phyloP scores from a whole-genome alignment of 2,888 invertebrate species.

The Lottia gigantea region DNA sequence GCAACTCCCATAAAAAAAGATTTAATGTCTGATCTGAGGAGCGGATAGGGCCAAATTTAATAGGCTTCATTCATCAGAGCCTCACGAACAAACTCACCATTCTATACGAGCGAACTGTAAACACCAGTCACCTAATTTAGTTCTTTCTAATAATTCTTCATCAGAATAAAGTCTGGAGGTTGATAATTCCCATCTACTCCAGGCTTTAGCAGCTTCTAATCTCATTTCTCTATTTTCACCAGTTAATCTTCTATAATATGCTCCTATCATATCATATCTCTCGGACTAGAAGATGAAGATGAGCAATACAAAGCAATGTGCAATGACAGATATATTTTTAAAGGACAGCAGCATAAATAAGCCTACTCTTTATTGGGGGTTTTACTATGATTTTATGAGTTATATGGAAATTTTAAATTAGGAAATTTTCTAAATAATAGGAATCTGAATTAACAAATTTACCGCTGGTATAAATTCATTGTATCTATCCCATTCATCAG shows the following conservation, averaged over 20 bases:
- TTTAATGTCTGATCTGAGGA: too few relatives aligned
- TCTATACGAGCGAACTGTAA: slow-evolving; percentile 63
- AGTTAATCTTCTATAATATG: slow-evolving; percentile 60
- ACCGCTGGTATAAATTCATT: slow-evolving; percentile 59
- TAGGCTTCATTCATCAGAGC: too few relatives aligned
- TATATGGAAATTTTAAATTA: too few relatives aligned
- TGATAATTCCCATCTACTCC: slow-evolving; percentile 62
- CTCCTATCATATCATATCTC: slow-evolving; percentile 52
- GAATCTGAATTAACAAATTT: neutral
- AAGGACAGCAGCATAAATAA: too few relatives aligned
- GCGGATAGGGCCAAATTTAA: too few relatives aligned
- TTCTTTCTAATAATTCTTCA: slow-evolving; percentile 37
- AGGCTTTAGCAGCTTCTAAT: slow-evolving; percentile 49
- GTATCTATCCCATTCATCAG: slow-evolving; percentile 61
- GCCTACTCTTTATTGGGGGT: too few relatives aligned
- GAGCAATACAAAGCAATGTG: too few relatives aligned
- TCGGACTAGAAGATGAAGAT: slow-evolving; percentile 44
- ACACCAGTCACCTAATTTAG: slow-evolving; percentile 52
- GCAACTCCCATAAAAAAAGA: too few relatives aligned
- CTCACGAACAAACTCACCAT: slow-evolving; percentile 36
- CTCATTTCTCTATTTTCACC: slow-evolving; percentile 45
- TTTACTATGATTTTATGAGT: too few relatives aligned
- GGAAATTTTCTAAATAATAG: too few relatives aligned
- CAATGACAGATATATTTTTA: too few relatives aligned
- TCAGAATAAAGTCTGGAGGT: slow-evolving; percentile 50